Evolutionary conservation across 2,113 vertebrate species (phyloP).

Genomic region (Rhineura floridana): DNA sequence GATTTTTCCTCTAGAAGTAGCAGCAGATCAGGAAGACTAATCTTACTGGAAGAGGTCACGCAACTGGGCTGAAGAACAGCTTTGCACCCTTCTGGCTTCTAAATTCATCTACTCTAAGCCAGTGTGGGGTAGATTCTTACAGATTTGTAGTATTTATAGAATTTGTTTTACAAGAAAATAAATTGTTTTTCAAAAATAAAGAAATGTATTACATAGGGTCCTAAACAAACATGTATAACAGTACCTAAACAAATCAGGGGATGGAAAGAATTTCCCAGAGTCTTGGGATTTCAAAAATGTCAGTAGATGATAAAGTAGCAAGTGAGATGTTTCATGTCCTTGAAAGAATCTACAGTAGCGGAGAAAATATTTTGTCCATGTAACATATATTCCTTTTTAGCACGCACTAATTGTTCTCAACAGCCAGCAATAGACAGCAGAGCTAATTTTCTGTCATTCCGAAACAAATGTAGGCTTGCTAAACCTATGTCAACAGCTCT

Average conservation of each 20-base stretch:
- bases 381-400: slow-evolving; percentile 49
- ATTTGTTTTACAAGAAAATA: not conserved
- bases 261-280: too few species aligned
- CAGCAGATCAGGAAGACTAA: not conserved
- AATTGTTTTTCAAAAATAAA: not conserved
- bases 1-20: not conserved
- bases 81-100: not conserved
- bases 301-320: not conserved
- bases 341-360: slow-evolving; percentile 6
- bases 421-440: slow-evolving; percentile 48
- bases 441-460: slow-evolving; percentile 71
- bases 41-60: not conserved
- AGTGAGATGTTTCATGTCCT: slow-evolving; percentile 49
- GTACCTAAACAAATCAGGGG: not conserved
- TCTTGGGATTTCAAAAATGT: not conserved
- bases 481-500: slow-evolving; percentile 65
- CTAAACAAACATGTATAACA: not conserved
- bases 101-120: not conserved
- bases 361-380: slow-evolving; percentile 32
- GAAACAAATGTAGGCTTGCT: slow-evolving; percentile 64
- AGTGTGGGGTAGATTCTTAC: not conserved
- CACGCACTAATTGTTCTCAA: slow-evolving; percentile 35
- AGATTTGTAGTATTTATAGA: not conserved
- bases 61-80: not conserved
- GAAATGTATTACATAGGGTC: too few species aligned